Percentiles rank a stretch among this genome's conserved stretches.
Evolutionary conservation across 2,113 vertebrate genomes (phyloP).

Genomic region (Heterocephalus glaber): DNA sequence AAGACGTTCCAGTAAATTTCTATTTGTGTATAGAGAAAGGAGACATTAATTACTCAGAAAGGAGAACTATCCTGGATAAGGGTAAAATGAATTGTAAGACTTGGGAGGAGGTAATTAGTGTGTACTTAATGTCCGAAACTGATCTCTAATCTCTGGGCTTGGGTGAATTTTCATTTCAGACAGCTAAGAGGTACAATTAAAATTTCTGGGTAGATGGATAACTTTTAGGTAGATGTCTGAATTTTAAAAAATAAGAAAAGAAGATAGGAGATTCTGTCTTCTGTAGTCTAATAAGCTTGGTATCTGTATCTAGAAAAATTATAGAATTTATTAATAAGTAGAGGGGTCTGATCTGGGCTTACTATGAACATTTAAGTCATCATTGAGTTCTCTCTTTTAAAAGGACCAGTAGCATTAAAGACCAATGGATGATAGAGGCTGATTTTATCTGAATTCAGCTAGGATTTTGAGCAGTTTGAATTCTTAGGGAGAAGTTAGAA

Average conservation of each 20-base stretch:
- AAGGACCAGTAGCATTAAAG: neutral
- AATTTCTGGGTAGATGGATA: neutral
- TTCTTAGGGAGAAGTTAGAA: neutral
- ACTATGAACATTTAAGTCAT: constrained; percentile 23
- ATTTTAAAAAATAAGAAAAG: neutral
- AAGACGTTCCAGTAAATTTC: neutral
- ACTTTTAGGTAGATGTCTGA: neutral
- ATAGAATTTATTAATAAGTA: neutral
- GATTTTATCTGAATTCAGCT: constrained; percentile 19
- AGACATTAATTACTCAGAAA: constrained; percentile 22
- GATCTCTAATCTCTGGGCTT: neutral
- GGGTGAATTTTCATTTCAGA: constrained; percentile 41
- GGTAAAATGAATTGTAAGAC: constrained; percentile 7
- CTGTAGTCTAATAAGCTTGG: neutral
- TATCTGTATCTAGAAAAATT: constrained; percentile 19
- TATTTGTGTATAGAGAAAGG: neutral
- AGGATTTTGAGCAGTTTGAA: neutral
- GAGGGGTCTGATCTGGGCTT: neutral
- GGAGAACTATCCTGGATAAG: constrained; percentile 33
- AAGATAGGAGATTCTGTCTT: neutral
- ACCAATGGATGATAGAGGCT: neutral
- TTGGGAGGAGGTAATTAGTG: neutral
- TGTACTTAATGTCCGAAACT: constrained; percentile 1
- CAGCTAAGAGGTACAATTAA: neutral
- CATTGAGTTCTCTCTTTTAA: constrained; percentile 27